Conservation (phyloP, 2,888 invertebrate species). For the Caenorhabditis drosophilae region DNA sequence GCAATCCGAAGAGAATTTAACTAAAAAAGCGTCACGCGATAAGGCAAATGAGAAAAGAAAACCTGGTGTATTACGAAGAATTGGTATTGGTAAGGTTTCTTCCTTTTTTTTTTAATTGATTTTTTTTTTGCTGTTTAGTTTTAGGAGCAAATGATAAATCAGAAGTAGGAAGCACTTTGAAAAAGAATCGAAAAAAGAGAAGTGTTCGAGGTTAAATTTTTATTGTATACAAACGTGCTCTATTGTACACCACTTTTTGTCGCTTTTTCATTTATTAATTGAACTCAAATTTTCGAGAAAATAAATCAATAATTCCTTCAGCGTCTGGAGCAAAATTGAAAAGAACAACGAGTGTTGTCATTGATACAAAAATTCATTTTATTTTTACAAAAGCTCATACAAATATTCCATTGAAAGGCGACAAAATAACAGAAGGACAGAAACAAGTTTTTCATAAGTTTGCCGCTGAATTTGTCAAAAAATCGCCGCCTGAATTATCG, state of each 20-base stretch:
- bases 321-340: constrained; percentile 7
- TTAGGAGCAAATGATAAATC: constrained; percentile 21
- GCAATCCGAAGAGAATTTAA: neutral
- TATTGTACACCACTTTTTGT: no score
- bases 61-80: constrained; percentile 10
- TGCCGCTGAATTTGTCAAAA: constrained; percentile 23
- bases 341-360: constrained; percentile 6
- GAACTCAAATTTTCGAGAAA: neutral
- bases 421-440: constrained; percentile 21
- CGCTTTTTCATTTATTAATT: neutral
- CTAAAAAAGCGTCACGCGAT: neutral
- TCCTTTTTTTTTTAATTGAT: neutral
- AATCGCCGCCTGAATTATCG: constrained; percentile 18
- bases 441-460: constrained; percentile 28
- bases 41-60: constrained; percentile 11
- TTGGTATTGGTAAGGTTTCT: constrained; percentile 24
- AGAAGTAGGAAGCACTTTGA: constrained; percentile 15
- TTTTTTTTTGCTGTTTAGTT: no score
- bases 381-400: constrained; percentile 3
- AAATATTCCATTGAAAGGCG: constrained; percentile 24
- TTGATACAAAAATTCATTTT: constrained; percentile 27
- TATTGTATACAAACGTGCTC: no score
- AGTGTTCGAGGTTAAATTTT: no score
- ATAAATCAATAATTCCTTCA: no score
- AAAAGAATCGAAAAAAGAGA: constrained; percentile 11